Conservation (phyloP, 2,888 invertebrate genomes). For the Dexiosoma caninum region DNA sequence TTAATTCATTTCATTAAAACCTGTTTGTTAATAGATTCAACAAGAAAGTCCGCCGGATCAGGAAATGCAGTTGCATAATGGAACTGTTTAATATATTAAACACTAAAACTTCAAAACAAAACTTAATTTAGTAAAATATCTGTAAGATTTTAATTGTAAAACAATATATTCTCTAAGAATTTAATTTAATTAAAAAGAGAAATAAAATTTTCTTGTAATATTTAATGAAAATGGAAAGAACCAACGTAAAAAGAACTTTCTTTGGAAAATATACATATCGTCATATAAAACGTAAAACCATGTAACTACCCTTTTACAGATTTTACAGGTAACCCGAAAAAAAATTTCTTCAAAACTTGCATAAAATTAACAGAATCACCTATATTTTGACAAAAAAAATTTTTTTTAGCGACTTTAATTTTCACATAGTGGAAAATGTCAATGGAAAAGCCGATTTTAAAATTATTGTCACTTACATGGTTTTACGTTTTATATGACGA, state of each 20-base stretch:
- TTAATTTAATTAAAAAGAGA: not conserved
- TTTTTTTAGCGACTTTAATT: too few relatives aligned
- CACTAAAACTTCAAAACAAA: not conserved
- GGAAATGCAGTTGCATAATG: constrained; percentile 55
- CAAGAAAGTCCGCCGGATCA: constrained; percentile 48
- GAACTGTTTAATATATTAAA: constrained; percentile 22
- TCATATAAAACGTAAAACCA: too few relatives aligned
- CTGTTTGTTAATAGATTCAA: constrained; percentile 50
- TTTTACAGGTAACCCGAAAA: too few relatives aligned
- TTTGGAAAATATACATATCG: not conserved
- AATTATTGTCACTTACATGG: too few relatives aligned
- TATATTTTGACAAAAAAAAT: too few relatives aligned
- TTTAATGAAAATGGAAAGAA: not conserved
- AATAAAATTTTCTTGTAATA: not conserved
- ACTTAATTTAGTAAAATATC: constrained; percentile 17
- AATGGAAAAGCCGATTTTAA: too few relatives aligned
- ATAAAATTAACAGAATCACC: too few relatives aligned
- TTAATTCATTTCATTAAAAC: constrained; percentile 15
- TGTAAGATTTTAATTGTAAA: constrained; percentile 13
- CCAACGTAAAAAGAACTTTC: not conserved
- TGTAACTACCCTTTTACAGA: too few relatives aligned
- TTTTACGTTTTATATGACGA: too few relatives aligned
- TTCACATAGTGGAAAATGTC: too few relatives aligned
- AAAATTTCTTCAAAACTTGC: too few relatives aligned
- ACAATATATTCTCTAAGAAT: constrained; percentile 15